Percentiles rank a stretch among this genome's conserved stretches.
Evolutionary conservation across 2,888 invertebrate genomes (phyloP).

Genomic region (Drosophila longiperda): DNA sequence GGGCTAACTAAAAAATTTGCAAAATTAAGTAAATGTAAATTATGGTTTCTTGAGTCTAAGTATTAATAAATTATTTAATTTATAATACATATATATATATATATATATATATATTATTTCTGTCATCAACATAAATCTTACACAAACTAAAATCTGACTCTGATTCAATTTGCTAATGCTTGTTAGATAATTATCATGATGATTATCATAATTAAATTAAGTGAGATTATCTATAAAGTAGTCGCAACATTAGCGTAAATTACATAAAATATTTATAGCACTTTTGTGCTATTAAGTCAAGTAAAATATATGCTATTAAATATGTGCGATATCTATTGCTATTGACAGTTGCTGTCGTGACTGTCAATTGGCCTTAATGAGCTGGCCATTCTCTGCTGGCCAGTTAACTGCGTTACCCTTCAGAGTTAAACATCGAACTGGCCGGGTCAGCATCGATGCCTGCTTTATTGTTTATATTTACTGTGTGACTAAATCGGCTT

Average conservation of each 20-base stretch:
- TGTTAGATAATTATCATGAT: neutral
- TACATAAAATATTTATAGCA: neutral
- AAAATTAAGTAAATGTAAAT: neutral
- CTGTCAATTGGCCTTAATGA: slow-evolving; percentile 47
- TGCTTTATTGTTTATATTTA: slow-evolving; percentile 41
- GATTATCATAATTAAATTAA: neutral
- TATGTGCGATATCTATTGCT: neutral
- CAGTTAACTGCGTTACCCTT: slow-evolving; percentile 60
- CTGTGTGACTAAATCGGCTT: slow-evolving; percentile 47
- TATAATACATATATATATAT: neutral
- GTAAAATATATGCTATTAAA: too few relatives aligned
- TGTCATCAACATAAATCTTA: neutral
- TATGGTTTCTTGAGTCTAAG: neutral
- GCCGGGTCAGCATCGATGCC: neutral
- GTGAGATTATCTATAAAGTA: slow-evolving; percentile 1
- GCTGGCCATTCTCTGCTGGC: slow-evolving; percentile 9
- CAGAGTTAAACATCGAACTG: slow-evolving; percentile 1
- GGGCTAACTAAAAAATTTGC: too few relatives aligned
- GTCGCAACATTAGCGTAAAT: neutral
- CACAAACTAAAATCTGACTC: neutral
- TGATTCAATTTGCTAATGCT: neutral
- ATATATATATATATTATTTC: neutral
- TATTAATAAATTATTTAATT: neutral
- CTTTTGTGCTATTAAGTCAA: neutral
- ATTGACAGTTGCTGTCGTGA: slow-evolving; percentile 1